Percentiles rank a stretch among this genome's conserved stretches.
Conservation (phyloP, 1,140 invertebrate genomes). For the Brachionus plicatilis region DNA sequence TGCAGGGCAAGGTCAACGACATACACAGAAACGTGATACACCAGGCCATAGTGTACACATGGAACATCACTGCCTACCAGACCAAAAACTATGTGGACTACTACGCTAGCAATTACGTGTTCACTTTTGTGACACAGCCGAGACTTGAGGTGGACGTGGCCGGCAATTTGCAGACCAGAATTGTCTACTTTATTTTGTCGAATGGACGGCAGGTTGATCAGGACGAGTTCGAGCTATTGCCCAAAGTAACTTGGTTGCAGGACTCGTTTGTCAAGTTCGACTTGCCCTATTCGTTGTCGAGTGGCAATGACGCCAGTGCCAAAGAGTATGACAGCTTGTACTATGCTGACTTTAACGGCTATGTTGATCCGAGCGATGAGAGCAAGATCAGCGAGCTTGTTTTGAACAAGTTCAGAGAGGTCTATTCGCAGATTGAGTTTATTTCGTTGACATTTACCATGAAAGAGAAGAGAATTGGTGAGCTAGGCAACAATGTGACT, state of each 20-base stretch:
- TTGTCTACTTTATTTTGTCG: neutral
- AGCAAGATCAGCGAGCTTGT: neutral
- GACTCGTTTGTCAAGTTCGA: slow-evolving; percentile 26
- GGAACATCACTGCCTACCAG: slow-evolving; percentile 35
- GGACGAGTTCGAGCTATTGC: slow-evolving; percentile 30
- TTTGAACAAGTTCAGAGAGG: neutral
- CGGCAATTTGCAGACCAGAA: slow-evolving; percentile 7
- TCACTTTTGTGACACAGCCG: neutral
- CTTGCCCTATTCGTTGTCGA: neutral
- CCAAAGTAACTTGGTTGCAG: slow-evolving; percentile 7
- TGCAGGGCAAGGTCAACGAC: neutral
- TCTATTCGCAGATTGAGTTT: neutral
- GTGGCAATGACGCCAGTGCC: neutral
- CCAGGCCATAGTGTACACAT: slow-evolving; percentile 35
- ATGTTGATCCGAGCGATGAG: neutral
- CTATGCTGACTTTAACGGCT: neutral
- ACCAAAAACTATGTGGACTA: neutral
- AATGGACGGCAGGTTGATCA: neutral
- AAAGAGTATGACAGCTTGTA: slow-evolving; percentile 20
- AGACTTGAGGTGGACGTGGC: neutral
- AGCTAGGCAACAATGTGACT: slow-evolving; percentile 3
- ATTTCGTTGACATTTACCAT: neutral
- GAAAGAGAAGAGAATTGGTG: slow-evolving; percentile 36
- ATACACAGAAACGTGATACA: neutral
- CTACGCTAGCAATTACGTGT: slow-evolving; percentile 8